Percentiles rank a stretch among this genome's conserved stretches.
phyloP scores from a whole-genome alignment of 1,140 invertebrate genomes.

The Cydia strobilella region DNA sequence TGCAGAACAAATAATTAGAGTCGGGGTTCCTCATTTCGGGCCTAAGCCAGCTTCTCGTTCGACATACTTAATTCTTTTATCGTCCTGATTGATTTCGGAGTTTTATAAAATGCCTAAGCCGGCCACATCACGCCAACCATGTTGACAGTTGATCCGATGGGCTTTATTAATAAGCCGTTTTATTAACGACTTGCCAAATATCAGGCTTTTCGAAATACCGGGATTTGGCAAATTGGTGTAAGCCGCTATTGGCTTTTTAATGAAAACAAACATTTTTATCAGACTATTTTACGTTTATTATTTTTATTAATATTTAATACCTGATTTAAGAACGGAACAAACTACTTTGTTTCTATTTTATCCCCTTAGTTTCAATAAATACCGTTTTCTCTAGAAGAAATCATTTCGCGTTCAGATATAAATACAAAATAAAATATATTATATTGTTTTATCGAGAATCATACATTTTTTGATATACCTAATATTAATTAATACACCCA shows the following conservation, averaged over 20 bases:
- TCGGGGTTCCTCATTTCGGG: background rate
- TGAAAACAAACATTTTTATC: background rate
- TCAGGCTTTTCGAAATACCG: background rate
- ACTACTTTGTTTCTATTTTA: background rate
- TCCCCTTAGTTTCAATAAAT: too few relatives aligned
- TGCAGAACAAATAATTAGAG: constrained; percentile 19
- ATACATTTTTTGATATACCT: background rate
- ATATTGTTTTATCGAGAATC: background rate
- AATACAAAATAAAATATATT: background rate
- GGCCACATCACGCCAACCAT: constrained; percentile 19
- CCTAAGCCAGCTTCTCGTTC: constrained; percentile 9
- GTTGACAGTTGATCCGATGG: constrained; percentile 25
- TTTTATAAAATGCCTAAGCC: constrained; percentile 31
- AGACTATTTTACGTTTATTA: background rate
- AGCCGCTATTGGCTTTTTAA: background rate
- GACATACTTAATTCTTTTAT: constrained; percentile 24
- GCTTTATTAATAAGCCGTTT: constrained; percentile 17
- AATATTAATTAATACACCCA: constrained; percentile 20
- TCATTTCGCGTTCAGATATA: too few relatives aligned
- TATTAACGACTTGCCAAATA: constrained; percentile 32
- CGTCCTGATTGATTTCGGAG: constrained; percentile 23
- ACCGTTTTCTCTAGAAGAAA: too few relatives aligned
- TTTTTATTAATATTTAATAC: background rate
- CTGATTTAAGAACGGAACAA: background rate
- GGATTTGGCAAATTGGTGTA: constrained; percentile 8